Conservation (phyloP, 1,140 invertebrate genomes). For the Drosophila sp. region DNA sequence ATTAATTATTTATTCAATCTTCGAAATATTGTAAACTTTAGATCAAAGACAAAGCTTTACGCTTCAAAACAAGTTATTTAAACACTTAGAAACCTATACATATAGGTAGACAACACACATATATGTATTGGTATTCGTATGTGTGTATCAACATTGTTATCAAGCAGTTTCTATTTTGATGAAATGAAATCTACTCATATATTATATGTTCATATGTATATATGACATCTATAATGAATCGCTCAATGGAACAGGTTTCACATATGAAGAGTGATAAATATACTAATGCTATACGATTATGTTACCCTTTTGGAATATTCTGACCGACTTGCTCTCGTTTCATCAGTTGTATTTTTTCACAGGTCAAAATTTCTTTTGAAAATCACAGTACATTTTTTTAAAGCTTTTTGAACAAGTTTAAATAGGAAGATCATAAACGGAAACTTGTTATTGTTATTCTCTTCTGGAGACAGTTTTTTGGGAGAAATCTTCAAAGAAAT, state of each 20-base stretch:
- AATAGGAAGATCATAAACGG: conserved; percentile 21
- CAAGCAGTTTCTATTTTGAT: conserved; percentile 33
- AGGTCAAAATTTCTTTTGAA: no score
- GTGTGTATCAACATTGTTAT: conserved; percentile 19
- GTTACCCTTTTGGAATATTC: not conserved
- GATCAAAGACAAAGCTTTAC: conserved; percentile 11
- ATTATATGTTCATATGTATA: no score
- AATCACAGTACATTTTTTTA: no score
- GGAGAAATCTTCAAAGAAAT: not conserved
- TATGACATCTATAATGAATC: conserved; percentile 15
- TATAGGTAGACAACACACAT: not conserved
- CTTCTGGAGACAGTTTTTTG: no score
- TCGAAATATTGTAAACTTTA: not conserved
- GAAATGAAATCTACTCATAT: conserved; percentile 2
- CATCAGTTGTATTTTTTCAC: not conserved
- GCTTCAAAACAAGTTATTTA: conserved; percentile 17
- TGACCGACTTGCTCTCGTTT: not conserved
- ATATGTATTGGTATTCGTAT: conserved; percentile 5
- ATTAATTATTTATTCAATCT: not conserved
- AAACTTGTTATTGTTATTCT: conserved; percentile 9
- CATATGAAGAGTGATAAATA: conserved; percentile 4
- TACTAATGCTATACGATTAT: conserved; percentile 10
- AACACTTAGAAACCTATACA: not conserved
- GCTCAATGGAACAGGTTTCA: conserved; percentile 23
- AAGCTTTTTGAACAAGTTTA: conserved; percentile 22